Base-by-base conservation (phyloP, 1,140 invertebrate species). In the Drosophila chauvacae region DNA sequence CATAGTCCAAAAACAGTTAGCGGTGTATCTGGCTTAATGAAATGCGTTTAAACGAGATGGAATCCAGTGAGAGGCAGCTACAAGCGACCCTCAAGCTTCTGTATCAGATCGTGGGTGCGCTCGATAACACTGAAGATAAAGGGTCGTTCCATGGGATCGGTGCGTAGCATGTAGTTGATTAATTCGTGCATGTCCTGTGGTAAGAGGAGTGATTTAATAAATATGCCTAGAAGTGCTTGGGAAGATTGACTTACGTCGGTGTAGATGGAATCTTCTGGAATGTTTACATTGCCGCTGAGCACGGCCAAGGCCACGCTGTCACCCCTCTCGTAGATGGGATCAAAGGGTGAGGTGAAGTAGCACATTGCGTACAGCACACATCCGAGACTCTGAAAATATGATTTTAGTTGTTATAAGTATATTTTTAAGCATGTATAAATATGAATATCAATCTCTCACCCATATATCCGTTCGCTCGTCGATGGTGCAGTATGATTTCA, bases 401-500 rank as follows among this genome's bases (percentile, higher is more conserved):
- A 39, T 48, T 39, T 13, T 10, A 28, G 1, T 33, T 20, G 14
- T 51, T 39, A 23, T 37, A n/a, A 37, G 14, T 23, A 23, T 11
- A 16, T 11, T 16, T 6, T 35, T 30, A 26, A 5, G 10, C 13
- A 28, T 18, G 7, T 23, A 7, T 23, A 14, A 1, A 7, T 7
- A 10, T 16, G 20, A 4, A 1, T n/a, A 7, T 14, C 7, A 11
- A 23, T 39, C 3, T 81, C 75, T 92, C 93, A 97, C 97, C 97
- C 97, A 98, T 83, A 98, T 96, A 93, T 98, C 97, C 39, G 96
- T 97, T 72, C 96, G 93, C 93, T 98, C 96, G 93, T 97, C 97
- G 73, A 98, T 95, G 81, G 95, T 95, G 87, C 95, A 95, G 83
- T 96, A 95, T 65, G 95, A 96, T 93, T 97, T 96, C 41, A 98